Conservation (phyloP, 2,797 vertebrate genomes). For the Aeoliscus strigatus region DNA sequence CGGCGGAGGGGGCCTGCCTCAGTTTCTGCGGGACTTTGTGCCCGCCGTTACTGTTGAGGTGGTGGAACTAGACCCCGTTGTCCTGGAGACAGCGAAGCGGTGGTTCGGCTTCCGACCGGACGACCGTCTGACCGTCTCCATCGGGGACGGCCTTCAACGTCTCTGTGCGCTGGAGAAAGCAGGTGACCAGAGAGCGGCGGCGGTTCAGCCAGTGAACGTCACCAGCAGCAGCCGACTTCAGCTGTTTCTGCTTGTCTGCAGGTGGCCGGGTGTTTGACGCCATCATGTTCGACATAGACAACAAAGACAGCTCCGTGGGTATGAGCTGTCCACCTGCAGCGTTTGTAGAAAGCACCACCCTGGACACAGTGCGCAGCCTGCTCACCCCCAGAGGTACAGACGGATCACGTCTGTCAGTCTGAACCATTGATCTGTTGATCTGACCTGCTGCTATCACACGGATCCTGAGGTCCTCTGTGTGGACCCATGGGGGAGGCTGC, state of each 20-base stretch:
- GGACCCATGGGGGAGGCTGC: too few species aligned
- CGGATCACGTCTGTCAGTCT: too few species aligned
- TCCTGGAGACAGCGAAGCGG: conserved; percentile 83
- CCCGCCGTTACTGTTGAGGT: conserved; percentile 72
- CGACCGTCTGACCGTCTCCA: conserved; percentile 75
- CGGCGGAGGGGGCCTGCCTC: conserved; percentile 88
- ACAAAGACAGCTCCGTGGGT: conserved; percentile 86
- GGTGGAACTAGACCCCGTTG: conserved; percentile 86
- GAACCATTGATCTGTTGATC: too few species aligned
- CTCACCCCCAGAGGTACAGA: conserved; percentile 84
- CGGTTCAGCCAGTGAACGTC: neutral
- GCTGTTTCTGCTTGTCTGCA: conserved; percentile 32
- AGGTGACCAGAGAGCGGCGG: conserved; percentile 42
- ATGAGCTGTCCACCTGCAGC: conserved; percentile 93
- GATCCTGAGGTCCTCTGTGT: too few species aligned
- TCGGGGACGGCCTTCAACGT: conserved; percentile 59
- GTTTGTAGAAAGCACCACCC: conserved; percentile 82
- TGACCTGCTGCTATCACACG: too few species aligned
- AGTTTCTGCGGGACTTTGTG: conserved; percentile 90
- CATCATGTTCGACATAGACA: conserved; percentile 95
- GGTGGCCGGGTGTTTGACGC: conserved; percentile 76
- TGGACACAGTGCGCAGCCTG: conserved; percentile 82
- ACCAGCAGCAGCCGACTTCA: neutral
- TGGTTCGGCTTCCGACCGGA: conserved; percentile 89
- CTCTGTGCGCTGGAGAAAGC: conserved; percentile 57